Conservation (phyloP, 2,797 vertebrate genomes). For the Megaceryle alcyon region DNA sequence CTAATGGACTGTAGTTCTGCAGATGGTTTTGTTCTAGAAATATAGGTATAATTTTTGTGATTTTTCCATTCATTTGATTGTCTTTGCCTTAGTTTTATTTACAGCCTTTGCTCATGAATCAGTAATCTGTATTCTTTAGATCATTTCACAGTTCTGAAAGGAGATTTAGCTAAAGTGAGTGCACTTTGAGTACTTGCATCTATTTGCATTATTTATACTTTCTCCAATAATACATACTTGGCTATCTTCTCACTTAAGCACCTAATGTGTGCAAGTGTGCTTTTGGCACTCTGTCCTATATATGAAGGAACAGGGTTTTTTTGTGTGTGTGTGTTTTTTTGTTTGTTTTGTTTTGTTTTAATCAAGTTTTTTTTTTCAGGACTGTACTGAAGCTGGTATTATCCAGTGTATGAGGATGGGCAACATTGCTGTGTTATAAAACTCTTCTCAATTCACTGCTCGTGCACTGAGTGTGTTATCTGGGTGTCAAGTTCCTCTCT, state of each 20-base stretch:
- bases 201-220: not conserved
- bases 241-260: not conserved
- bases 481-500: not conserved
- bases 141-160: not conserved
- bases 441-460: not conserved
- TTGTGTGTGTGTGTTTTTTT: not conserved
- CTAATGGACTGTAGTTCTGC: not conserved
- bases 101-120: not conserved
- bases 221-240: not conserved
- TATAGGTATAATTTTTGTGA: not conserved
- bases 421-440: not conserved
- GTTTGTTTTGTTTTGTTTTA: not conserved
- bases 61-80: not conserved
- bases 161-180: not conserved
- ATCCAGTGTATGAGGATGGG: not conserved
- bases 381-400: not conserved
- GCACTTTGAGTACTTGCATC: not conserved
- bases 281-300: not conserved
- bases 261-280: not conserved
- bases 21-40: not conserved
- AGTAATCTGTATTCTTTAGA: not conserved
- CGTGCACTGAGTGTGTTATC: not conserved
- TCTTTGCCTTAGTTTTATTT: not conserved
- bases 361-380: not conserved
- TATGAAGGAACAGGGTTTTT: not conserved